These are phyloP conservation scores for Cercocebus atys DNA, from an alignment of 2,113 vertebrate genomes.

Conservation along the genomic window DNA sequence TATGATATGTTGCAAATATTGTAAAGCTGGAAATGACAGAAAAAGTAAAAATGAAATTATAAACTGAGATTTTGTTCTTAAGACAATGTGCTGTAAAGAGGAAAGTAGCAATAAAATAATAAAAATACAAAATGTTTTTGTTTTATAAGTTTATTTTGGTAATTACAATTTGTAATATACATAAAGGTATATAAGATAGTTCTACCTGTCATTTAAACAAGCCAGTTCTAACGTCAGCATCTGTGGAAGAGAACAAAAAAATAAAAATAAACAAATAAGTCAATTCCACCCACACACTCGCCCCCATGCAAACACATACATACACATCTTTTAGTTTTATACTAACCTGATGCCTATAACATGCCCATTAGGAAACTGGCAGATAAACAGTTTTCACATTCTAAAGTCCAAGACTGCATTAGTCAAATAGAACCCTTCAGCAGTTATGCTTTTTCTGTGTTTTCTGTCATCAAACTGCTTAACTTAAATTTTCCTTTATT, in stretches of 20 bases:
- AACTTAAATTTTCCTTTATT: slow-evolving; percentile 1
- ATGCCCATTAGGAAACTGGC: not conserved
- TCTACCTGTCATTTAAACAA: slow-evolving; percentile 57
- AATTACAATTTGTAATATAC: slow-evolving; percentile 44
- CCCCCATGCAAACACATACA: not conserved
- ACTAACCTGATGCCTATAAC: slow-evolving; percentile 65
- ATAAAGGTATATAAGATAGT: slow-evolving; percentile 47
- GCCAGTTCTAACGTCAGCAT: too few species aligned
- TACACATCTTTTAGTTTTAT: slow-evolving; percentile 59
- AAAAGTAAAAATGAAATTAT: not conserved
- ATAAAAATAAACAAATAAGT: too few species aligned
- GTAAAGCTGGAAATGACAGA: not conserved
- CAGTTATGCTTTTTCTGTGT: not conserved
- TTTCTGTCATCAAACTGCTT: not conserved
- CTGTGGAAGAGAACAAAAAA: too few species aligned
- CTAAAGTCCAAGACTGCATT: not conserved
- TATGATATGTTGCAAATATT: not conserved
- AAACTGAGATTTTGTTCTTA: not conserved
- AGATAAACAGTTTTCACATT: slow-evolving; percentile 35
- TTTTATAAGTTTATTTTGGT: not conserved
- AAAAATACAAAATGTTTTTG: not conserved
- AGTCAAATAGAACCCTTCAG: slow-evolving; percentile 13
- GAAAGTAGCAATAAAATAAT: not conserved
- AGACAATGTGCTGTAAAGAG: not conserved
- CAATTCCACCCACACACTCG: not conserved